A percentile compares a stretch with the other conserved stretches of the same genome.
Conservation (phyloP, 1,140 invertebrate genomes). For the Oppia nitens region DNA sequence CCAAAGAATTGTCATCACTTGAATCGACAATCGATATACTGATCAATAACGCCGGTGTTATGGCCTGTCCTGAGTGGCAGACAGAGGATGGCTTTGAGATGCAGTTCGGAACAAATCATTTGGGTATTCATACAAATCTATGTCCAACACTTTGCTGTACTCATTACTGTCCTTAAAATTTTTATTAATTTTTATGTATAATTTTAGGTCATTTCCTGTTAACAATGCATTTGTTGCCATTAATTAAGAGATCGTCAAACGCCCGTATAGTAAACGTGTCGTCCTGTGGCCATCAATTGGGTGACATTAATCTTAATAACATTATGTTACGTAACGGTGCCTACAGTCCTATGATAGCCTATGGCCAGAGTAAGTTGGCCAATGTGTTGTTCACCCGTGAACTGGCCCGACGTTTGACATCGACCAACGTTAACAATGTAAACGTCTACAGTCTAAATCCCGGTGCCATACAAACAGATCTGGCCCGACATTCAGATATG, state of each 20-base stretch:
- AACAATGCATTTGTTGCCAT: constrained; percentile 17
- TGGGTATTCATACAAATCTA: constrained; percentile 25
- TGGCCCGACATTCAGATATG: constrained; percentile 19
- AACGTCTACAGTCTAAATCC: constrained; percentile 25
- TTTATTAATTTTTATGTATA: constrained; percentile 10
- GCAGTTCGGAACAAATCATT: constrained; percentile 39
- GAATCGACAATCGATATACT: constrained; percentile 45
- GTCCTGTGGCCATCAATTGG: constrained; percentile 47
- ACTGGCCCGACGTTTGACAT: constrained; percentile 50
- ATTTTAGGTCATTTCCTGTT: constrained; percentile 19
- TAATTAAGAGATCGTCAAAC: constrained; percentile 34
- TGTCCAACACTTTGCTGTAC: constrained; percentile 21
- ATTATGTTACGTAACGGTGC: constrained; percentile 43
- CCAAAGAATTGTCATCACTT: constrained; percentile 30
- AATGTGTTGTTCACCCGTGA: too few relatives aligned
- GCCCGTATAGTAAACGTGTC: constrained; percentile 55
- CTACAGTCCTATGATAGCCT: constrained; percentile 51
- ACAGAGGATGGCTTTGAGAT: constrained; percentile 22
- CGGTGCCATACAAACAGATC: constrained; percentile 26
- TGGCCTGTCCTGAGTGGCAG: constrained; percentile 14
- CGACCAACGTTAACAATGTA: constrained; percentile 28
- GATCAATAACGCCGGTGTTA: constrained; percentile 65
- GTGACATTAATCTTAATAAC: constrained; percentile 52
- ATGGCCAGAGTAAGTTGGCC: constrained; percentile 69
- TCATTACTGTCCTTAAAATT: constrained; percentile 32